Percentiles rank a stretch among this genome's conserved stretches.
Conservation (phyloP, 2,888 invertebrate genomes). For the Allolobophora icterica region DNA sequence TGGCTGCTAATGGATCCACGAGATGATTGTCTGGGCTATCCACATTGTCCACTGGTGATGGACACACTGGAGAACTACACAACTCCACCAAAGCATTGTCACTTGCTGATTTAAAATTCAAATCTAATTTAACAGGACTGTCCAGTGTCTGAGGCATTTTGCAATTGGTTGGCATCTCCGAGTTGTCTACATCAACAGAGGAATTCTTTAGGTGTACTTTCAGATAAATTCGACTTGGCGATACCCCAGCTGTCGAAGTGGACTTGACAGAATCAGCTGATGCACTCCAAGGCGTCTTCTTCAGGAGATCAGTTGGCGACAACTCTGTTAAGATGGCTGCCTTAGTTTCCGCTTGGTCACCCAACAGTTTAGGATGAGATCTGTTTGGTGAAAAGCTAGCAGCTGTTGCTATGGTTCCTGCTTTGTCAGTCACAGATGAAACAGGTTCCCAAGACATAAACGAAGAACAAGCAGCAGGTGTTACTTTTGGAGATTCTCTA, state of each 20-base stretch:
- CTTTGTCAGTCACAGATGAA: constrained; percentile 12
- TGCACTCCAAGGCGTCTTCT: background rate
- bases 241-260: background rate
- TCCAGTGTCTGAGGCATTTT: background rate
- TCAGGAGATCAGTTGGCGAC: background rate
- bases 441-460: constrained; percentile 15
- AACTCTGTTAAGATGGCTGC: background rate
- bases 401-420: background rate
- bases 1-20: background rate
- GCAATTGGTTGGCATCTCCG: background rate
- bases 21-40: background rate
- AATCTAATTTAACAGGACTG: background rate
- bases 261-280: background rate
- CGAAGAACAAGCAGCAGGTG: background rate
- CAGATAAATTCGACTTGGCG: constrained; percentile 21
- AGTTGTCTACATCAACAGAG: background rate
- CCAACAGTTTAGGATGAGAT: background rate
- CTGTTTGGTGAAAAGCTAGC: background rate
- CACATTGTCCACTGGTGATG: background rate
- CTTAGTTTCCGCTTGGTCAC: background rate
- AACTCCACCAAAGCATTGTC: background rate
- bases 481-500: background rate
- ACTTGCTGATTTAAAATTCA: background rate
- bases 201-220: background rate
- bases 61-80: background rate